These are phyloP conservation scores for Cettia cetti DNA, from an alignment of 2,113 vertebrate genomes.

Conservation along the genomic window DNA sequence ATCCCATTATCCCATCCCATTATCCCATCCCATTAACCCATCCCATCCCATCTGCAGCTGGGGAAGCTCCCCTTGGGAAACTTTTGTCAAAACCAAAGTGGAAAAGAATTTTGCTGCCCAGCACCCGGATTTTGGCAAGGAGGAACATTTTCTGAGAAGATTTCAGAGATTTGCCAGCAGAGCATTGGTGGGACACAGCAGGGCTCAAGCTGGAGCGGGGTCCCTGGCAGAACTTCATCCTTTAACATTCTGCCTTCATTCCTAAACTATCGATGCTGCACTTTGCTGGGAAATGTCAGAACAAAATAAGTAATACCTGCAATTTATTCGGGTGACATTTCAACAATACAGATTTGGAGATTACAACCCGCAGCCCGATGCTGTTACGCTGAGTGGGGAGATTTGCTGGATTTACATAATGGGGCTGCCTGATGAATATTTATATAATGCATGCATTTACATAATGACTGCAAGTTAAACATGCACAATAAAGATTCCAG, in stretches of 20 bases:
- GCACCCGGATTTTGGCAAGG: fast-evolving
- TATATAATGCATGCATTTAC: constrained; percentile 64
- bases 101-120: fast-evolving
- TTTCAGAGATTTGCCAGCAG: not conserved
- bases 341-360: constrained; percentile 56
- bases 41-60: not conserved
- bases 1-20: too few relatives aligned
- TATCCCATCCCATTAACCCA: too few relatives aligned
- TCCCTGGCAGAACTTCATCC: not conserved
- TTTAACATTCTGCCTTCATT: not conserved
- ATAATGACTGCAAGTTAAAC: constrained; percentile 67
- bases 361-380: constrained; percentile 7
- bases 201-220: not conserved
- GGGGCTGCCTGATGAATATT: constrained; percentile 66
- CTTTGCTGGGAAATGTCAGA: constrained; percentile 59
- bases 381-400: not conserved
- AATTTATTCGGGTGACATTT: constrained; percentile 69
- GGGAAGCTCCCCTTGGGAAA: not conserved
- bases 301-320: constrained; percentile 66
- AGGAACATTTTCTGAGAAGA: fast-evolving
- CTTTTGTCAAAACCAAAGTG: fast-evolving
- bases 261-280: constrained; percentile 28
- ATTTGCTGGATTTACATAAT: constrained; percentile 68
- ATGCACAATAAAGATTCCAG: constrained; percentile 54
- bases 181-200: fast-evolving